Evolutionary conservation across 2,113 vertebrate species (phyloP).

Genomic region (Gasterosteus nipponicus): DNA sequence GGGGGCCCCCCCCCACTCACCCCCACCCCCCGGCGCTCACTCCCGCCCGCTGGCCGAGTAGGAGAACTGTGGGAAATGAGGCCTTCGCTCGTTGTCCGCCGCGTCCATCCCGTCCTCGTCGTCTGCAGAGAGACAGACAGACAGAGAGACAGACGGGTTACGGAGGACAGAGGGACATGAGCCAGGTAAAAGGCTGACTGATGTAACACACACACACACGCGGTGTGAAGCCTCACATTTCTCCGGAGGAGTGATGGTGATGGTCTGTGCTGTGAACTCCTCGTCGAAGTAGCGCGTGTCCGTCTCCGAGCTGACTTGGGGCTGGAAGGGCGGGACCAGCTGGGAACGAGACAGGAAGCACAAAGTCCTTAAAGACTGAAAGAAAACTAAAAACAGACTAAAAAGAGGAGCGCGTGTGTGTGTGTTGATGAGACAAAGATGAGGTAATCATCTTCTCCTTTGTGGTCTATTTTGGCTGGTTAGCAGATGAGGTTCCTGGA

Average conservation of each 20-base stretch:
- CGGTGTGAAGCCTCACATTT: conserved; percentile 50
- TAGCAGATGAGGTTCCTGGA: conserved; percentile 46
- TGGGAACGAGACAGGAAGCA: conserved; percentile 41
- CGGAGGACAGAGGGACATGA: too few relatives aligned
- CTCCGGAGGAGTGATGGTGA: conserved; percentile 84
- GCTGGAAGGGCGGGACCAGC: conserved; percentile 81
- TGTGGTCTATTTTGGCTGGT: conserved; percentile 41
- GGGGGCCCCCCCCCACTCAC: neutral
- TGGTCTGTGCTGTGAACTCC: conserved; percentile 85
- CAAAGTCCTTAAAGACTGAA: neutral
- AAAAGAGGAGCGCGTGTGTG: neutral
- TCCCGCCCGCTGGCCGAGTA: conserved; percentile 96
- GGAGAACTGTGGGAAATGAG: conserved; percentile 97
- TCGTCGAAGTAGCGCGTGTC: conserved; percentile 86
- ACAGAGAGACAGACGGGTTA: too few relatives aligned
- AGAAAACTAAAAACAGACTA: too few relatives aligned
- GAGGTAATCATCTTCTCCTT: conserved; percentile 36
- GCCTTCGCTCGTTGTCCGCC: conserved; percentile 91
- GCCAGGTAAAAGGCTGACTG: too few relatives aligned
- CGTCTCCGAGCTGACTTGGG: conserved; percentile 81
- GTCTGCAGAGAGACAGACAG: conserved; percentile 73
- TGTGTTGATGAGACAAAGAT: conserved; percentile 10
- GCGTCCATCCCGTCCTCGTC: conserved; percentile 97
- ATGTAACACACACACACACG: too few relatives aligned
- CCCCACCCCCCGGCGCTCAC: conserved; percentile 72